Evolutionary conservation across 2,113 vertebrate species (phyloP).

Genomic region (Hyperopisus bebe): DNA sequence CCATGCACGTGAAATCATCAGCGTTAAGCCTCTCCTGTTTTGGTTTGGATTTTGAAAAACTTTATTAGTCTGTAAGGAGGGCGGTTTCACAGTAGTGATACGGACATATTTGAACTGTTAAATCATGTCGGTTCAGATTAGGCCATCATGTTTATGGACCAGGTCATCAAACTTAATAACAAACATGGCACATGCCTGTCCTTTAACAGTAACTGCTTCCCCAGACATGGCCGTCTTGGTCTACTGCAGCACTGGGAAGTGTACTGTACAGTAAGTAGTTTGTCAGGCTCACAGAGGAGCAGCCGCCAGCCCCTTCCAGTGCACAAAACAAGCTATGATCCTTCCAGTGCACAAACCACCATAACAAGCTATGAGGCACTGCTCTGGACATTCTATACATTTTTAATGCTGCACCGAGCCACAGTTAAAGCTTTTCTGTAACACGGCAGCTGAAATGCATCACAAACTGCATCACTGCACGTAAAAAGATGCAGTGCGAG

Average conservation of each 20-base stretch:
- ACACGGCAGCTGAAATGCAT: background rate
- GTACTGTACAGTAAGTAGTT: background rate
- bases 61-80: background rate
- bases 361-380: background rate
- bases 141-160: background rate
- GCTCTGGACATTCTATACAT: background rate
- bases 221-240: background rate
- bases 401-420: background rate
- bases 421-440: background rate
- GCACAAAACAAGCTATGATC: background rate
- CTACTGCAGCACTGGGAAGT: background rate
- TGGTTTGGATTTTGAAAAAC: background rate
- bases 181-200: background rate
- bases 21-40: background rate
- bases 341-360: background rate
- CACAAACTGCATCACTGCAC: background rate
- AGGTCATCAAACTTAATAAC: background rate
- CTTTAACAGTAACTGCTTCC: background rate
- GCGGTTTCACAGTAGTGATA: background rate
- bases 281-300: background rate
- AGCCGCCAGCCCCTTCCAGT: background rate
- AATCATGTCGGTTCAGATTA: background rate
- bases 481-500: background rate
- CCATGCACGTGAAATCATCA: background rate
- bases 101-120: background rate